Percentiles rank a stretch among this genome's conserved stretches.
phyloP scores from a whole-genome alignment of 1,140 invertebrate species.

The Drosophila willistoni region DNA sequence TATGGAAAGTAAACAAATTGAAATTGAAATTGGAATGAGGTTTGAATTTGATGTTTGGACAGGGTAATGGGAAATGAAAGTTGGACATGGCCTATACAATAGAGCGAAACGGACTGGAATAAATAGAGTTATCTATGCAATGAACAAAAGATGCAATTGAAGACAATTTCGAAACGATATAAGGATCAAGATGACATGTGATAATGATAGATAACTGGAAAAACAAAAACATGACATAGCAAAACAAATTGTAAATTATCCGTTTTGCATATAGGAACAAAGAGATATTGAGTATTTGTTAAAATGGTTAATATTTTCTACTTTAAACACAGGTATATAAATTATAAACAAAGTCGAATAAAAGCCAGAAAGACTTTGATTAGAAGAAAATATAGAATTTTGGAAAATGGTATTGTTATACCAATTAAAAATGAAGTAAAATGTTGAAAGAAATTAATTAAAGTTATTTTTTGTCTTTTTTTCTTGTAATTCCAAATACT shows the following conservation, averaged over 20 bases:
- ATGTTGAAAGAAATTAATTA: too few species aligned
- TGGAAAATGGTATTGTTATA: too few species aligned
- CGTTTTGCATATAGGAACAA: neutral
- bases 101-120: neutral
- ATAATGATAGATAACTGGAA: neutral
- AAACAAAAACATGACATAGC: neutral
- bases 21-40: constrained; percentile 7
- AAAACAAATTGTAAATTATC: too few species aligned
- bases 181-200: neutral
- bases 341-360: too few species aligned
- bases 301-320: too few species aligned
- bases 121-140: neutral
- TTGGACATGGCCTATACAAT: neutral
- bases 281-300: neutral
- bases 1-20: constrained; percentile 27
- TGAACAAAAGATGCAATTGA: neutral
- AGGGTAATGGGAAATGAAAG: neutral
- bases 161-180: constrained; percentile 8
- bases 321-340: too few species aligned
- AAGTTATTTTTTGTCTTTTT: neutral
- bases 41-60: constrained; percentile 7
- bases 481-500: neutral
- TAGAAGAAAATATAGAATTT: too few species aligned
- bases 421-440: too few species aligned
- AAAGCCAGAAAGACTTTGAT: too few species aligned